A percentile compares a stretch with the other conserved stretches of the same genome.
phyloP scores from a whole-genome alignment of 2,113 vertebrate genomes.

The Neofelis nebulosa region DNA sequence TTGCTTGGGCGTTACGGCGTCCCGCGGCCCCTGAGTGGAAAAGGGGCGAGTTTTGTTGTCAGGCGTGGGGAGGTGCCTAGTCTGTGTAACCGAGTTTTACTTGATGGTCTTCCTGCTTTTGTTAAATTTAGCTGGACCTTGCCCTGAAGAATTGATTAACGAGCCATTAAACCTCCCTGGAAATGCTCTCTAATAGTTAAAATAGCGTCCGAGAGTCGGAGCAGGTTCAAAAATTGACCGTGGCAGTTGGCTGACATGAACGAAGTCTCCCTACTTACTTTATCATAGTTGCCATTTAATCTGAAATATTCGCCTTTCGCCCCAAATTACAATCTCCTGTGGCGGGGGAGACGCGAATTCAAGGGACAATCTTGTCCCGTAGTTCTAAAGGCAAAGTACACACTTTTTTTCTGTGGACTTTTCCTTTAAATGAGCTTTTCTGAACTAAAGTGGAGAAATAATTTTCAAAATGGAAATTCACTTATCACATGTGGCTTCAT shows the following conservation, averaged over 20 bases:
- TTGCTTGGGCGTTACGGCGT: not conserved
- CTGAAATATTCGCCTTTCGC: not conserved
- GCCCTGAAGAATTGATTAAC: not conserved
- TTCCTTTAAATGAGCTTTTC: not conserved
- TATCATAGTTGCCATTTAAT: not conserved
- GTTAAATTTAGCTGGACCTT: not conserved
- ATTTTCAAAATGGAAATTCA: not conserved
- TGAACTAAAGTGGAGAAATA: not conserved
- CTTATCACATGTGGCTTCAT: not conserved
- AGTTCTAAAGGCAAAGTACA: not conserved
- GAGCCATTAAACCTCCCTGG: not conserved
- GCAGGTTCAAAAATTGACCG: not conserved
- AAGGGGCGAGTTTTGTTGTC: not conserved
- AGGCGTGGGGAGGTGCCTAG: not conserved
- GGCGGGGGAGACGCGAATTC: not conserved
- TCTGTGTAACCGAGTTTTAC: rapidly evolving
- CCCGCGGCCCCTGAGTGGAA: rapidly evolving
- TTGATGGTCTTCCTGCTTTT: not conserved
- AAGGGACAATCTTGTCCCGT: no score
- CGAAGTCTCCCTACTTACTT: not conserved
- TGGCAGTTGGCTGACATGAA: not conserved
- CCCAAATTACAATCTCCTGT: not conserved
- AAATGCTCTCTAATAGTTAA: not conserved
- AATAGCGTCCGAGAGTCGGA: not conserved
- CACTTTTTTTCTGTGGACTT: not conserved